phyloP scores from a whole-genome alignment of 37 sponge, comb jelly and placozoan genomes.

The Theonella swinhoei region DNA sequence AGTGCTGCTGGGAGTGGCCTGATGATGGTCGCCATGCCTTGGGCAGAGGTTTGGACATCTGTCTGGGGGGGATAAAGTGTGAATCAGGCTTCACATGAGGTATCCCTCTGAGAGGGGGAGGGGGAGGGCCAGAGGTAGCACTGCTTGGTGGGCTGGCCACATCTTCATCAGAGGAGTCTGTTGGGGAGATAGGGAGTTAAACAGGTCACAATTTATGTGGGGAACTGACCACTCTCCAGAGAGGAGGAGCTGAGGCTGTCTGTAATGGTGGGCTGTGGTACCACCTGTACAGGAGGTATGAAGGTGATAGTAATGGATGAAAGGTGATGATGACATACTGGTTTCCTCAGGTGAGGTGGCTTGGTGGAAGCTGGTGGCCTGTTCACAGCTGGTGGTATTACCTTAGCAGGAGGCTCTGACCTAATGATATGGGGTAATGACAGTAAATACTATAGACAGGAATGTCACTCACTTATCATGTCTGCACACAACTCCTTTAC shows the following conservation, averaged over 20 bases:
- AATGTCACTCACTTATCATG: too few species aligned
- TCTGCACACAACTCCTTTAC: not conserved
- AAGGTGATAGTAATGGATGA: not conserved
- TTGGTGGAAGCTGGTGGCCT: not conserved
- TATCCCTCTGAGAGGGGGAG: slow-evolving; percentile 20
- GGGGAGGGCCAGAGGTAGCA: not conserved
- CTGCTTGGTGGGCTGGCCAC: not conserved
- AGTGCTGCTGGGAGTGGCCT: not conserved
- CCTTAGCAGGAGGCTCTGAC: too few species aligned
- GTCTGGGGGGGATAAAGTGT: not conserved
- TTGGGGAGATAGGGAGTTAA: not conserved
- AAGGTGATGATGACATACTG: too few species aligned
- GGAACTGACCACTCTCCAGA: not conserved
- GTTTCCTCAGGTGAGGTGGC: not conserved
- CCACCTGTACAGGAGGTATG: not conserved
- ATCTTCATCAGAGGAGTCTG: not conserved
- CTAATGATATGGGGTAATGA: too few species aligned
- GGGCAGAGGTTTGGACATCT: not conserved
- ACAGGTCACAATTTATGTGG: not conserved
- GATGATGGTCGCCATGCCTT: not conserved
- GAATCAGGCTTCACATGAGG: slow-evolving; percentile 13
- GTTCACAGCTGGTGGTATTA: not conserved
- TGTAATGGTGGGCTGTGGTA: not conserved
- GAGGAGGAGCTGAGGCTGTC: not conserved
- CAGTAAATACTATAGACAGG: too few species aligned